Evolutionary conservation across 1,140 invertebrate species (phyloP), one percentile per base, ranked within the genome.

Genomic region (Himalopsyche phryganea): DNA sequence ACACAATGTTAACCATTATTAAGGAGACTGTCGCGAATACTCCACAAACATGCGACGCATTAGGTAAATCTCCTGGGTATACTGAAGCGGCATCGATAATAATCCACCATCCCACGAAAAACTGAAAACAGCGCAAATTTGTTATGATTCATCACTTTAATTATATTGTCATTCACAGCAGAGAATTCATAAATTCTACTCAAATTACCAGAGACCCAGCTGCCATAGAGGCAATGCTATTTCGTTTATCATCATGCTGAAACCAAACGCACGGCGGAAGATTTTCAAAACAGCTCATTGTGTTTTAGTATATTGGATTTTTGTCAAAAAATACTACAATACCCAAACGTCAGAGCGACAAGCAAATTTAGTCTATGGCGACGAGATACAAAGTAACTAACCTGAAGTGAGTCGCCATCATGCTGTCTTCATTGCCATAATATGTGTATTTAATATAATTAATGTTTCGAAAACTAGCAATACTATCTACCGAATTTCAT

Each of bases 101-200:
- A 47, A 96, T 86, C 96, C 97, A 99, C 95, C 96, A 98, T 32
- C 95, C 96, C 58, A 85, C 79, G 66, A 94, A 96, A 77, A 98
- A 98, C 94, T 96, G 71, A 38, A 81, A 80, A 45, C 51, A 61
- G 65, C 69, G 50, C 36, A 48, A 19, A 14, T 48, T 20, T 5
- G 48, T 17, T 62, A 66, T 76, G 68, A 72, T 66, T 72, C 72
- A 77, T 72, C 68, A 68, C 55, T 50, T 17, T 5, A 44, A 65
- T 15, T 18, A 49, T 35, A 9, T 14, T 18, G 18, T 46, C 23
- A 32, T 3, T 15, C 11, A 13, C 5, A 11, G 19, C 14, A 20
- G 14, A 2, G 20, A 9, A 2, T 51, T 49, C 35, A 20, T 15
- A 38, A 11, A 11, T 40, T 40, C n/a, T 11, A 5, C 4, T 45